Percentiles rank a stretch among this genome's conserved stretches.
Conservation (phyloP, 2,888 invertebrate species). For the Erebia epiphron region DNA sequence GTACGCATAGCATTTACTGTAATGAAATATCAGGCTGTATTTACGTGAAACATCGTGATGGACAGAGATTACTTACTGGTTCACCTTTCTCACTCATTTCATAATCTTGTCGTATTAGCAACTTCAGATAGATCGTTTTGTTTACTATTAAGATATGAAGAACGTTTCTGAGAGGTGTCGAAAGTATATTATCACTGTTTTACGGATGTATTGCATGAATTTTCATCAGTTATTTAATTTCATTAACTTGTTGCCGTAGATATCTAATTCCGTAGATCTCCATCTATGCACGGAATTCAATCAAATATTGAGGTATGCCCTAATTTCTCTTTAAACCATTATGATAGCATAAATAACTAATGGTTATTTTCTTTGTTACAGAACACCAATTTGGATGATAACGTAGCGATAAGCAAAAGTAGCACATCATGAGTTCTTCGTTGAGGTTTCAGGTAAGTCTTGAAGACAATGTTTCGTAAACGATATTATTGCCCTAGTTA, state of each 20-base stretch:
- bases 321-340: background rate
- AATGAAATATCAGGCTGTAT: slow-evolving; percentile 70
- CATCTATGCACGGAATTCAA: background rate
- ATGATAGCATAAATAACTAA: slow-evolving; percentile 1
- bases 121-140: slow-evolving; percentile 16
- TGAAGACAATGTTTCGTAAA: background rate
- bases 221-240: background rate
- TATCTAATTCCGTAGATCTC: background rate
- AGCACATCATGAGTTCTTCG: slow-evolving; percentile 56
- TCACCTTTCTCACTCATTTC: slow-evolving; percentile 61
- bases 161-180: slow-evolving; percentile 8
- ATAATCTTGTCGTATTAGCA: slow-evolving; percentile 25
- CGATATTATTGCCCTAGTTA: background rate
- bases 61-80: slow-evolving; percentile 57
- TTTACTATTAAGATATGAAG: slow-evolving; percentile 12
- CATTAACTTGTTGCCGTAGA: background rate
- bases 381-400: slow-evolving; percentile 52
- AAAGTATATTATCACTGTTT: slow-evolving; percentile 5
- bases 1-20: slow-evolving; percentile 45
- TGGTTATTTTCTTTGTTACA: slow-evolving; percentile 52
- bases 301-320: background rate
- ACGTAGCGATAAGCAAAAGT: slow-evolving; percentile 50
- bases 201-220: background rate
- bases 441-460: slow-evolving; percentile 65
- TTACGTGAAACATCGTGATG: slow-evolving; percentile 64